A percentile compares a stretch with the other conserved stretches of the same genome.
Conservation (phyloP, 2,888 invertebrate species). For the Lepidonotus clava region DNA sequence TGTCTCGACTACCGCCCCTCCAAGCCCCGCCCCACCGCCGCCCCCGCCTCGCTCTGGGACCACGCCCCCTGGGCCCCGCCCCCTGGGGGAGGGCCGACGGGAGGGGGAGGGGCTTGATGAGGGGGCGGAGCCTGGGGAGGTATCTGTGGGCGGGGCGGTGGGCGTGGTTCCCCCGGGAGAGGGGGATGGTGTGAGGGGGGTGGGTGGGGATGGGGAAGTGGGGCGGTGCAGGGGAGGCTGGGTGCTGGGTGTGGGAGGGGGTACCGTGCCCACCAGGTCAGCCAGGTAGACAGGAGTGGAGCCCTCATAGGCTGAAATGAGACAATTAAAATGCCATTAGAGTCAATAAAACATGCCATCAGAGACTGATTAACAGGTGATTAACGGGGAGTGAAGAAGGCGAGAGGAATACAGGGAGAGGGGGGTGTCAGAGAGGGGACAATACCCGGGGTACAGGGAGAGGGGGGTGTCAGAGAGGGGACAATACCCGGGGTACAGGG, state of each 20-base stretch:
- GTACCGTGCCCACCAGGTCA: not conserved
- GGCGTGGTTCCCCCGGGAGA: not conserved
- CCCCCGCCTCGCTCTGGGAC: not conserved
- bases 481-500: too few relatives aligned
- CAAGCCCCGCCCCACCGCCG: not conserved
- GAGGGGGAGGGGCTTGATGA: not conserved
- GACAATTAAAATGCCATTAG: constrained; percentile 1
- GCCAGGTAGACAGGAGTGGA: not conserved
- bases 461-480: too few relatives aligned
- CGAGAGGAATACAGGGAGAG: too few relatives aligned
- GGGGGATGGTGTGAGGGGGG: not conserved
- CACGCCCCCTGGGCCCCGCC: not conserved
- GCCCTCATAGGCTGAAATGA: constrained; percentile 25
- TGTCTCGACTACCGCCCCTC: constrained; percentile 13
- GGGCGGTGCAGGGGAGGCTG: not conserved
- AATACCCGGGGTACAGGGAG: too few relatives aligned
- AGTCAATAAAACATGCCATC: too few relatives aligned
- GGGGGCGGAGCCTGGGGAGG: not conserved
- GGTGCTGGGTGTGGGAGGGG: not conserved
- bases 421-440: too few relatives aligned
- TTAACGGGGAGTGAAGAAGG: too few relatives aligned
- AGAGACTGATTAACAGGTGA: too few relatives aligned
- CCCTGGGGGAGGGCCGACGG: not conserved
- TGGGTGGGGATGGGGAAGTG: not conserved
- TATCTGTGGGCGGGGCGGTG: not conserved